Conservation (phyloP, 2,113 vertebrate species). For the Condylura cristata region DNA sequence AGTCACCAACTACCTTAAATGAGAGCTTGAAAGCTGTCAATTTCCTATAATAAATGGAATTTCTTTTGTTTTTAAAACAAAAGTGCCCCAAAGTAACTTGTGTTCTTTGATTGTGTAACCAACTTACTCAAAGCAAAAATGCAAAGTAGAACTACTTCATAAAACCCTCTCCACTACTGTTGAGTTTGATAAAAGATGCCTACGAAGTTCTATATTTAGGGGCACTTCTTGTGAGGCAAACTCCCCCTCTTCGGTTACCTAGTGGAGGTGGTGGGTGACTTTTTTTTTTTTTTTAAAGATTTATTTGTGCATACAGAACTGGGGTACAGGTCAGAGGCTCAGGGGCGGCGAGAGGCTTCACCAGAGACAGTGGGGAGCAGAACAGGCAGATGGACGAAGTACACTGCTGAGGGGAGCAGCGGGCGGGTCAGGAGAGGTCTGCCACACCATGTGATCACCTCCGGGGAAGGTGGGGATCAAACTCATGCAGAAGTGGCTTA, state of each 20-base stretch:
- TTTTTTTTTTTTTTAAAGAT: too few relatives aligned
- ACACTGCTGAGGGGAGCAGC: too few relatives aligned
- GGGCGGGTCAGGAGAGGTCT: too few relatives aligned
- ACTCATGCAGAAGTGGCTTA: too few relatives aligned
- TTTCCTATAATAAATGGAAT: neutral
- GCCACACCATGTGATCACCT: too few relatives aligned
- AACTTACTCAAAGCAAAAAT: conserved; percentile 7
- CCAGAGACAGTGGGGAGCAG: too few relatives aligned
- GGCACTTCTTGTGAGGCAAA: neutral
- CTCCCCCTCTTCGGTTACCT: neutral
- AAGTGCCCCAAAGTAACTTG: neutral
- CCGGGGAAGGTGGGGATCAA: too few relatives aligned
- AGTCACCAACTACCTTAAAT: neutral
- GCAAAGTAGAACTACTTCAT: neutral
- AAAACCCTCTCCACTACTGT: neutral
- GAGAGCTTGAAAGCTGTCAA: neutral
- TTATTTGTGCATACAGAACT: too few relatives aligned
- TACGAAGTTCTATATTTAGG: neutral
- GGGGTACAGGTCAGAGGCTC: too few relatives aligned
- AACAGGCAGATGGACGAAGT: too few relatives aligned
- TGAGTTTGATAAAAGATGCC: neutral
- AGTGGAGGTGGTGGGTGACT: neutral
- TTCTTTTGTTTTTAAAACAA: conserved; percentile 35
- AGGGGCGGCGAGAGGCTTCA: too few relatives aligned
- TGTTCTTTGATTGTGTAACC: neutral